phyloP scores from a whole-genome alignment of 2,888 invertebrate genomes.

The Marasmarcha lunaedactyla region DNA sequence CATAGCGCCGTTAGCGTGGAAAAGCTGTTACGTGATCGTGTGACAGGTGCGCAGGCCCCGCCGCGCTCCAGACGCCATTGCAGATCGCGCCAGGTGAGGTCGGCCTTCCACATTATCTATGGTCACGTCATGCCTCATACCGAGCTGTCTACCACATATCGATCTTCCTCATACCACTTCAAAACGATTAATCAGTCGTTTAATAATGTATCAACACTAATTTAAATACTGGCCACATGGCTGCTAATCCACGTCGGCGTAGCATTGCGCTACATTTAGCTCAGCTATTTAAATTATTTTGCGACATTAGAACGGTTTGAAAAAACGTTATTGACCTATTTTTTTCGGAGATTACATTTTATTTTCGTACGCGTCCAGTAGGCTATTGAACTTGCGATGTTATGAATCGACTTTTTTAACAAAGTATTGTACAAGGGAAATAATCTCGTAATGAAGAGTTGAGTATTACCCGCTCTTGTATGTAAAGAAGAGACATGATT shows the following conservation, averaged over 20 bases:
- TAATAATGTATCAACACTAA: background rate
- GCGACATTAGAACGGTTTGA: background rate
- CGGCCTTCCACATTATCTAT: background rate
- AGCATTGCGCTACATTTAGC: slow-evolving; percentile 1
- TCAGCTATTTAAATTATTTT: slow-evolving; percentile 1
- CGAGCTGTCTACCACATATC: background rate
- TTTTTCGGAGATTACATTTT: background rate
- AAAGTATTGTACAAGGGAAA: no score
- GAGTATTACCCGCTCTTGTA: background rate
- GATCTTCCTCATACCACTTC: background rate
- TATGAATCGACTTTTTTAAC: background rate
- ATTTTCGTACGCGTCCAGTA: background rate
- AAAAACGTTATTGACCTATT: background rate
- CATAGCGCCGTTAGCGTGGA: background rate
- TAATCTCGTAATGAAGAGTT: no score
- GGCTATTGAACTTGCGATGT: background rate
- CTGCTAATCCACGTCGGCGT: background rate
- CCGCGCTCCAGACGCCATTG: background rate
- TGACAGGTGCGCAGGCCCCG: background rate
- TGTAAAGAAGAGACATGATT: background rate
- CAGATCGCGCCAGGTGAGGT: slow-evolving; percentile 1
- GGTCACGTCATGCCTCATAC: background rate
- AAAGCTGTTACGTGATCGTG: background rate
- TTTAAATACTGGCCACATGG: background rate
- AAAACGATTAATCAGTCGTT: background rate